These are phyloP conservation scores for Hydropotes inermis DNA, from an alignment of 2,113 vertebrate species.

Conservation along the genomic window DNA sequence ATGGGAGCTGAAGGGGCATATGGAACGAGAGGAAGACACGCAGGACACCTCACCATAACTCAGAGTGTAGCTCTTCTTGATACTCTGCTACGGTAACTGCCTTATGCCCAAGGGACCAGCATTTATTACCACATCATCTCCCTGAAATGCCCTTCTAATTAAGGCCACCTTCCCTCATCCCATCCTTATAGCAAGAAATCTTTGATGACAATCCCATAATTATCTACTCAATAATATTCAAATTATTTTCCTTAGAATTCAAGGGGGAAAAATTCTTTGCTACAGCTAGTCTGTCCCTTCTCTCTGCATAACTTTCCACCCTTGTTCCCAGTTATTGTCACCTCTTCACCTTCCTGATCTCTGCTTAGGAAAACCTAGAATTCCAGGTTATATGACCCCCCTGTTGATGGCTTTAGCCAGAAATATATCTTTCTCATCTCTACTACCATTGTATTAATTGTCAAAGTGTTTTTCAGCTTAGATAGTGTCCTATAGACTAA, in stretches of 20 bases:
- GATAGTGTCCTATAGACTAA: neutral
- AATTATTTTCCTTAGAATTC: constrained; percentile 6
- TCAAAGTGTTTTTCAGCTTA: neutral
- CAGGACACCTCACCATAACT: neutral
- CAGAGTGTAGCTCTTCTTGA: neutral
- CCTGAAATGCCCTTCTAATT: neutral
- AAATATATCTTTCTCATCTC: neutral
- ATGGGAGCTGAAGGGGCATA: neutral
- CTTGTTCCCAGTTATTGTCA: neutral
- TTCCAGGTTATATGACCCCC: neutral
- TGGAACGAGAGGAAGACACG: neutral
- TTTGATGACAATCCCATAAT: neutral
- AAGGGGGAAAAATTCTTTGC: neutral
- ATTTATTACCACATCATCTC: neutral
- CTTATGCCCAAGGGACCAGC: neutral
- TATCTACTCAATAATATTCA: neutral
- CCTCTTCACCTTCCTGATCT: neutral
- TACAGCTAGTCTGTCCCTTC: neutral
- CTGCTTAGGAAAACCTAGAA: neutral
- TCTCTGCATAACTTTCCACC: neutral
- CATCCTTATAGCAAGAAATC: neutral
- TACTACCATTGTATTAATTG: neutral
- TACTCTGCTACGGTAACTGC: neutral
- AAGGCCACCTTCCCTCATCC: neutral
- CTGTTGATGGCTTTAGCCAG: neutral